These are phyloP conservation scores for Galaxias olidus DNA, from an alignment of 2,797 vertebrate genomes.

Conservation along the genomic window DNA sequence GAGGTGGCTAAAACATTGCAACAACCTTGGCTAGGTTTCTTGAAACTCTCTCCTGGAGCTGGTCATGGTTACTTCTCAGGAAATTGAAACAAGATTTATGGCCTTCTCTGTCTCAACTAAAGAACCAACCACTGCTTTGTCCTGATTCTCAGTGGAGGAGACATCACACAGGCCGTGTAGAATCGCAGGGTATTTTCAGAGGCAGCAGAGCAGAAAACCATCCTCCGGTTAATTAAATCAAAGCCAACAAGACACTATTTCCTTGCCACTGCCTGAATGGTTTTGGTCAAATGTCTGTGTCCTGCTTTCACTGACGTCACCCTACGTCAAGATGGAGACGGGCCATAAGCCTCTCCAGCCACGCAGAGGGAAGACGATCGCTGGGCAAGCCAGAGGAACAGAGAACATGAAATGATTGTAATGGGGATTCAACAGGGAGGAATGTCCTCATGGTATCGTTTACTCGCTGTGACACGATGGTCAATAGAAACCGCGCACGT, in stretches of 20 bases:
- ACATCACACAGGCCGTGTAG: neutral
- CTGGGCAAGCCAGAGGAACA: conserved; percentile 6
- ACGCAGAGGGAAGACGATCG: neutral
- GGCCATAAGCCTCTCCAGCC: too few relatives aligned
- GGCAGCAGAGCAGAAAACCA: too few relatives aligned
- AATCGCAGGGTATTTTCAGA: neutral
- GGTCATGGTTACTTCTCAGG: neutral
- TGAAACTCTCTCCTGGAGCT: neutral
- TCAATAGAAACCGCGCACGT: neutral
- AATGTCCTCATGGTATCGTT: conserved; percentile 16
- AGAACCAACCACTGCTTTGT: conserved; percentile 18
- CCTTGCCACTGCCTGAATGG: too few relatives aligned
- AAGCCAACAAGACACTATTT: too few relatives aligned
- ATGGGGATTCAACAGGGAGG: neutral
- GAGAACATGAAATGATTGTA: neutral
- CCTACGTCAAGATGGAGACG: too few relatives aligned
- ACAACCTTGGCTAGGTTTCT: conserved; percentile 12
- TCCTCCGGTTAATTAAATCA: too few relatives aligned
- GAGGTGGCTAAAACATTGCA: neutral
- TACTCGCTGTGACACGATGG: conserved; percentile 20
- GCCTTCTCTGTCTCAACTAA: conserved; percentile 18
- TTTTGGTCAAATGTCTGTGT: too few relatives aligned
- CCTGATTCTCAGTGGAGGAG: too few relatives aligned
- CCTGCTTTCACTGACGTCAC: too few relatives aligned
- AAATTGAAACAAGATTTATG: conserved; percentile 2